These are phyloP conservation scores for Drosophila tsacasi DNA, from an alignment of 1,140 invertebrate species.

Conservation along the genomic window DNA sequence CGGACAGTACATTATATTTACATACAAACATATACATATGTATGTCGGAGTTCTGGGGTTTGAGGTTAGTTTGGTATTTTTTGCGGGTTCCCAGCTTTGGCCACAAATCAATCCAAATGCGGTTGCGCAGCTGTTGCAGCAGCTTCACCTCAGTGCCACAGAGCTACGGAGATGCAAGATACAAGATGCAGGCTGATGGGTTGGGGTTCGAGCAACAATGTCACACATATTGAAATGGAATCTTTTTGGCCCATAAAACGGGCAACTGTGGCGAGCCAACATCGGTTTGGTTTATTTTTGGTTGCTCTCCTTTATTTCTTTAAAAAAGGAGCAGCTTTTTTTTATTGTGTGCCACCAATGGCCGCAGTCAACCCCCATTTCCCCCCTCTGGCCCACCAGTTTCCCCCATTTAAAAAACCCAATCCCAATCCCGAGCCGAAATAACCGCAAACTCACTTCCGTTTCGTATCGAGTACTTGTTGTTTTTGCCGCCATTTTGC, in stretches of 20 bases:
- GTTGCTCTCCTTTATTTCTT: not conserved
- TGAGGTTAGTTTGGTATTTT: conserved; percentile 39
- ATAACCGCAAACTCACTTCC: conserved; percentile 80
- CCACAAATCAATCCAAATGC: conserved; percentile 85
- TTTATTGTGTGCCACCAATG: conserved; percentile 36
- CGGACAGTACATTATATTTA: not conserved
- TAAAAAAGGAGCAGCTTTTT: not conserved
- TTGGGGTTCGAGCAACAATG: conserved; percentile 51
- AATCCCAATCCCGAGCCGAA: conserved; percentile 43
- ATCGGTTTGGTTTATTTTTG: conserved; percentile 14
- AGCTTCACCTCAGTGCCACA: conserved; percentile 11
- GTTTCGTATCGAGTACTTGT: conserved; percentile 60
- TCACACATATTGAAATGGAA: conserved; percentile 79
- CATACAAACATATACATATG: not conserved
- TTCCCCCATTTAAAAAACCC: conserved; percentile 23
- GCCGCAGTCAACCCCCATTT: conserved; percentile 10
- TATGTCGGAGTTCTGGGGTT: conserved; percentile 34
- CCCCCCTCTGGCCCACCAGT: conserved; percentile 1
- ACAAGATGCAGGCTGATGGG: conserved; percentile 40
- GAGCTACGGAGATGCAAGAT: conserved; percentile 26
- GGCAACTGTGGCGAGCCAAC: conserved; percentile 61
- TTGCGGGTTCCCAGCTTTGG: conserved; percentile 47
- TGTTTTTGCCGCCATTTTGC: conserved; percentile 67
- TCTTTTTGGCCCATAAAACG: conserved; percentile 83
- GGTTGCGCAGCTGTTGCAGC: conserved; percentile 79